Evolutionary conservation across 1,140 invertebrate species (phyloP), one percentile per base, ranked within the genome.

Genomic region (Cylas formicarius): DNA sequence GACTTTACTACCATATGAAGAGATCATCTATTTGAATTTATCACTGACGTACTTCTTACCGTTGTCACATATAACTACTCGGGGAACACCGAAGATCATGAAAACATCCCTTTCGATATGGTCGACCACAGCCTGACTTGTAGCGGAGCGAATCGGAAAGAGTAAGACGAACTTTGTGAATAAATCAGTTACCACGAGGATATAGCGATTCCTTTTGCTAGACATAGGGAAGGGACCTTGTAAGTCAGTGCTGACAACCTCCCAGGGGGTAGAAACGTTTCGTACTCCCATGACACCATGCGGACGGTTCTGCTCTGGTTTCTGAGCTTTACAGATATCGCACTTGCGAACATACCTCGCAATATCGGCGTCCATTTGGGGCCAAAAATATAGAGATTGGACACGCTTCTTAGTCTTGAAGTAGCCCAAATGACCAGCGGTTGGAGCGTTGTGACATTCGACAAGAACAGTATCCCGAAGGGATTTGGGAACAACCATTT

Each of bases 221-320:
- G 50, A 62, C 9, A 39, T 19, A 0, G 56, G 53, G n/a, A 63
- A 49, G 7, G 62, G 57, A 7, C 61, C 55, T 57, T 70, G 41
- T 61, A 74, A 41, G 62, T 70, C 44, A 2, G 61, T 32, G 1
- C 56, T 48, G 9, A 60, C 49, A 1, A 46, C 18, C 45, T 65
- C 37, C 34, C 34, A 52, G 26, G 53, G 53, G 32, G 23, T 37
- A 23, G 18, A 9, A 16, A 50, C 32, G 26, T 37, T 33, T 35
- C 53, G 53, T 11, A 50, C 39, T 13, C 50, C 50, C 50, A 50
- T 50, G 9, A 44, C 28, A 29, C 50, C 50, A 6, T 42, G 11
- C 6, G 18, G 16, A 21, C 19, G 8, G 16, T 11, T 2, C 11
- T 36, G 39, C 7, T 27, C 21, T 7, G 19, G 22, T 31, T 56